A percentile compares a stretch with the other conserved stretches of the same genome.
phyloP scores from a whole-genome alignment of 1,140 invertebrate genomes.

The Pinna nobilis region DNA sequence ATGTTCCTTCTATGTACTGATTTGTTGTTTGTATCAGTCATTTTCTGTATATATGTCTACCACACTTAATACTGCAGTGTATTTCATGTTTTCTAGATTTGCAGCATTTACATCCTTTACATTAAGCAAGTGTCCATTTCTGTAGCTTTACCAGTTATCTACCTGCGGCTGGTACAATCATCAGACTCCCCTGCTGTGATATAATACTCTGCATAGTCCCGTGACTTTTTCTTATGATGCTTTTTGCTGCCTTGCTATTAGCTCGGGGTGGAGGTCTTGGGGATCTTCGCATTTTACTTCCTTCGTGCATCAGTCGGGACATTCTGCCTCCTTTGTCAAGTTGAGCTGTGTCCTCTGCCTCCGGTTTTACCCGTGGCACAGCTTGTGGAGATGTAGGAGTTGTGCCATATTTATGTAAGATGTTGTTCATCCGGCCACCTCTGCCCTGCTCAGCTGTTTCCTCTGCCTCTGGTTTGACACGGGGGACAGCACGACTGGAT shows the following conservation, averaged over 20 bases:
- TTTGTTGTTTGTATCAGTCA: no score
- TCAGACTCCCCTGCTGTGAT: slow-evolving; percentile 52
- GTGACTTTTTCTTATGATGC: slow-evolving; percentile 53
- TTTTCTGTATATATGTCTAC: no score
- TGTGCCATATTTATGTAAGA: slow-evolving; percentile 61
- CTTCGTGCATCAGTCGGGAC: slow-evolving; percentile 65
- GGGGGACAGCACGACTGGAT: slow-evolving; percentile 51
- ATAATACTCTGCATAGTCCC: slow-evolving; percentile 61
- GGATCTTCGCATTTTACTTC: slow-evolving; percentile 42
- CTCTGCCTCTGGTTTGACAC: slow-evolving; percentile 64
- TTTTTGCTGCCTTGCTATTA: slow-evolving; percentile 51
- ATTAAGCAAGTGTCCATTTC: no score
- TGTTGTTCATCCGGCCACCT: slow-evolving; percentile 58
- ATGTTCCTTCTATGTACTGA: no score
- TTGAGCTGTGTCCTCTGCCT: slow-evolving; percentile 60
- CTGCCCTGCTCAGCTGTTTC: slow-evolving; percentile 54
- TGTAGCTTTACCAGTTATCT: no score
- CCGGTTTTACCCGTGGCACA: slow-evolving; percentile 60
- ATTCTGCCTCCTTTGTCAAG: slow-evolving; percentile 66
- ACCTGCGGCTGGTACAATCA: slow-evolving; percentile 52
- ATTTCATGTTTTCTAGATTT: no score
- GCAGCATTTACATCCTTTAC: no score
- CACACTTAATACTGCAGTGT: no score
- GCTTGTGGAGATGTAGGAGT: slow-evolving; percentile 50
- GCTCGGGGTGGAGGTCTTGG: slow-evolving; percentile 56